phyloP scores from a whole-genome alignment of 2,113 vertebrate species.

The Cynocephalus volans region DNA sequence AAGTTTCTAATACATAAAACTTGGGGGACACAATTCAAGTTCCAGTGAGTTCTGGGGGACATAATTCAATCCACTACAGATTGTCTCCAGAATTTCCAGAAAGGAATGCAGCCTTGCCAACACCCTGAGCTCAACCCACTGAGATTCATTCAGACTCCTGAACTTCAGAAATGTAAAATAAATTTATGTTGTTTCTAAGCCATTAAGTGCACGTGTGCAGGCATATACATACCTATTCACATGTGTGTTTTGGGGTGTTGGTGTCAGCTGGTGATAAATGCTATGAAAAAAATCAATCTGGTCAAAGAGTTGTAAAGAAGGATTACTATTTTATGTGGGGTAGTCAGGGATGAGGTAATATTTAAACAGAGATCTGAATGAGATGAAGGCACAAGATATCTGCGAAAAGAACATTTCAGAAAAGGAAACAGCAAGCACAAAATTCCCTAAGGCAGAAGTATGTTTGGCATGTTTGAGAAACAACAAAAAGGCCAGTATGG shows the following conservation, averaged over 20 bases:
- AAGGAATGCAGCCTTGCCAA: background rate
- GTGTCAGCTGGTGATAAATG: background rate
- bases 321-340: background rate
- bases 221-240: background rate
- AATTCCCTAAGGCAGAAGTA: background rate
- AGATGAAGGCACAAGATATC: background rate
- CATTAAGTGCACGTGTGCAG: background rate
- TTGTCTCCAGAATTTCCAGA: background rate
- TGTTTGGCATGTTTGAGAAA: background rate
- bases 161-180: background rate
- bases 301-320: background rate
- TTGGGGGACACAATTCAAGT: too few species aligned
- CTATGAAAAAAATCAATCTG: background rate
- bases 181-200: background rate
- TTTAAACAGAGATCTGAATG: slow-evolving; percentile 7
- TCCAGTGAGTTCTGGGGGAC: too few species aligned
- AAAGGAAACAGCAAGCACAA: background rate
- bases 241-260: background rate
- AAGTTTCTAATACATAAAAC: too few species aligned
- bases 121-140: background rate
- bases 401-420: background rate
- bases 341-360: background rate
- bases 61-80: background rate
- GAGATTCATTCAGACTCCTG: background rate
- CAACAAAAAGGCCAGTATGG: background rate